These are phyloP conservation scores for Colletes gigas DNA, from an alignment of 1,140 invertebrate species.

Conservation along the genomic window DNA sequence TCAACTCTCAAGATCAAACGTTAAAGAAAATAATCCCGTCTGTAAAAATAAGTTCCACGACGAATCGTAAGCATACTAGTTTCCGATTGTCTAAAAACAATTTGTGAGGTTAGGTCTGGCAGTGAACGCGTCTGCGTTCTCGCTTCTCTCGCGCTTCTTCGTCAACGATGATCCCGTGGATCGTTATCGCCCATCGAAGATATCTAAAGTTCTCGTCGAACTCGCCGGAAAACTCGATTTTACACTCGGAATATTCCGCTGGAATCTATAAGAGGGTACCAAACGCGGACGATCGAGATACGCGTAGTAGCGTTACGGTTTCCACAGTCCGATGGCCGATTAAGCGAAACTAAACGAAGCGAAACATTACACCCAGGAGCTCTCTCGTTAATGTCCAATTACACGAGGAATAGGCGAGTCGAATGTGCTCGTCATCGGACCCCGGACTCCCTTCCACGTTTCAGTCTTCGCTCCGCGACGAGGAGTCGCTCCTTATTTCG, in stretches of 20 bases:
- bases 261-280: background rate
- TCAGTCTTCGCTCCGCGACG: too few relatives aligned
- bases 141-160: background rate
- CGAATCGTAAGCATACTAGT: too few relatives aligned
- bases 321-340: background rate
- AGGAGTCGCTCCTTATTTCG: too few relatives aligned
- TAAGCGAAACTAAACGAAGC: conserved; percentile 22
- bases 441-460: too few relatives aligned
- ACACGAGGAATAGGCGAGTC: conserved; percentile 18
- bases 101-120: too few relatives aligned
- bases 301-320: background rate
- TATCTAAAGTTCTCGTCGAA: background rate
- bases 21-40: too few relatives aligned
- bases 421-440: background rate
- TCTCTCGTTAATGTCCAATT: conserved; percentile 30
- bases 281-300: conserved; percentile 19
- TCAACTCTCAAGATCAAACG: too few relatives aligned
- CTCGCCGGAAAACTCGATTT: background rate
- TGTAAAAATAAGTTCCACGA: too few relatives aligned
- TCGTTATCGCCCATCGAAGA: too few relatives aligned
- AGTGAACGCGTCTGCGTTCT: background rate
- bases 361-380: conserved; percentile 37
- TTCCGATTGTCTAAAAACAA: too few relatives aligned
- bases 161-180: background rate
- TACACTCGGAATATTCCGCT: background rate